Conservation (phyloP, 1,140 invertebrate genomes). For the Penaeus chinensis region DNA sequence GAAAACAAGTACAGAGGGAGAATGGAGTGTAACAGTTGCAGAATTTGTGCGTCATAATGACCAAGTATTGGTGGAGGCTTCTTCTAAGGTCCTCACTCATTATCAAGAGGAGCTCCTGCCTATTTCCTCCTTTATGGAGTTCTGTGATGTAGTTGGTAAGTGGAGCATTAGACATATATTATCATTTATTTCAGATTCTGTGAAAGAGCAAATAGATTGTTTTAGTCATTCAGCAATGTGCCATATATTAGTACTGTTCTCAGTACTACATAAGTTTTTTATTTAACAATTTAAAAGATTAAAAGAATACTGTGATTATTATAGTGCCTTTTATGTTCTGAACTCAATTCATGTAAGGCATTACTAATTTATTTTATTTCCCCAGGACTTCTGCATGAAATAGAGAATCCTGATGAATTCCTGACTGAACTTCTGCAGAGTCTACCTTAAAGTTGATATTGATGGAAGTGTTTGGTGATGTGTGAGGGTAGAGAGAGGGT, state of each 20-base stretch:
- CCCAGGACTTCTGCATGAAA: constrained; percentile 76
- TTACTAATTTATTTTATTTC: constrained; percentile 65
- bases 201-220: not conserved
- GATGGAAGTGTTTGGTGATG: not conserved
- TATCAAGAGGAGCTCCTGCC: constrained; percentile 92
- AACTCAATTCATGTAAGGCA: constrained; percentile 26
- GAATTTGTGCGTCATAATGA: constrained; percentile 96
- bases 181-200: not conserved
- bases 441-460: constrained; percentile 47
- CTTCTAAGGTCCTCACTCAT: constrained; percentile 82
- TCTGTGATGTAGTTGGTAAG: constrained; percentile 87
- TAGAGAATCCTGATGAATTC: constrained; percentile 74
- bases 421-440: constrained; percentile 70
- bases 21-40: constrained; percentile 89
- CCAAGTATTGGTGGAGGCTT: constrained; percentile 86
- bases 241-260: too few relatives aligned
- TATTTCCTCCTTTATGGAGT: constrained; percentile 88
- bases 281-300: not conserved
- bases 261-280: too few relatives aligned
- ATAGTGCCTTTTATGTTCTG: constrained; percentile 36
- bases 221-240: too few relatives aligned
- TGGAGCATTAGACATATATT: constrained; percentile 49
- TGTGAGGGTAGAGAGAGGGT: not conserved
- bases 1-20: constrained; percentile 75
- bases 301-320: not conserved